These are phyloP conservation scores for Cheilinus undulatus DNA, from an alignment of 2,113 vertebrate species.

Conservation along the genomic window DNA sequence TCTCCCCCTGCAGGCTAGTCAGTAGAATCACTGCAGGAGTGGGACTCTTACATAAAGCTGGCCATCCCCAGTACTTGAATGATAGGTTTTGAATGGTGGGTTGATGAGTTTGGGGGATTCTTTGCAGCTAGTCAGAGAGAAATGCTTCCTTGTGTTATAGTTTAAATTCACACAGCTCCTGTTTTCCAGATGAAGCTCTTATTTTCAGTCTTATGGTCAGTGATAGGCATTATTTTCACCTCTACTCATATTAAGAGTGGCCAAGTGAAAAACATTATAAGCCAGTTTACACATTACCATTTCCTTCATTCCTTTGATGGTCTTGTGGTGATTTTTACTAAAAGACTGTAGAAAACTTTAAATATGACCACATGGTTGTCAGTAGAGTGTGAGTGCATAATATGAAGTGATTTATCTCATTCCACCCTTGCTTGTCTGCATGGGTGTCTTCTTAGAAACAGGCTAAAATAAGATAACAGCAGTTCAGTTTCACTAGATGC, in stretches of 20 bases:
- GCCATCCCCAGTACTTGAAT: slow-evolving; percentile 89
- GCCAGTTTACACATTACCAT: no score
- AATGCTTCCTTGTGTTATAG: no score
- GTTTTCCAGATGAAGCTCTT: slow-evolving; percentile 78
- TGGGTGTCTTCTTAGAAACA: no score
- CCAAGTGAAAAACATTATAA: no score
- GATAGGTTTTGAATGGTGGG: slow-evolving; percentile 93
- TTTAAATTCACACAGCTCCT: no score
- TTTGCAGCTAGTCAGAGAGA: slow-evolving; percentile 88
- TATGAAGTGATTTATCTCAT: no score
- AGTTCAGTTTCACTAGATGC: no score
- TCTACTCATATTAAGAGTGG: slow-evolving; percentile 43
- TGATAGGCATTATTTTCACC: slow-evolving; percentile 89
- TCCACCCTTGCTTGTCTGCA: no score
- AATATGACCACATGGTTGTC: no score
- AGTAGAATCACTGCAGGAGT: slow-evolving; percentile 87
- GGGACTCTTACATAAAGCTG: slow-evolving; percentile 86
- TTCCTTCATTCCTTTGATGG: slow-evolving; percentile 80
- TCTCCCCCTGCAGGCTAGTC: slow-evolving; percentile 68
- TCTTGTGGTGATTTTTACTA: slow-evolving; percentile 71
- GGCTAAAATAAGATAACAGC: no score
- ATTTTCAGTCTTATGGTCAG: slow-evolving; percentile 82
- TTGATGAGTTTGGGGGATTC: slow-evolving; percentile 90
- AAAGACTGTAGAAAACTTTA: no score
- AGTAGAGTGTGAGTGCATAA: no score